Conservation (phyloP, 2,797 vertebrate genomes). For the Rhincodon typus region DNA sequence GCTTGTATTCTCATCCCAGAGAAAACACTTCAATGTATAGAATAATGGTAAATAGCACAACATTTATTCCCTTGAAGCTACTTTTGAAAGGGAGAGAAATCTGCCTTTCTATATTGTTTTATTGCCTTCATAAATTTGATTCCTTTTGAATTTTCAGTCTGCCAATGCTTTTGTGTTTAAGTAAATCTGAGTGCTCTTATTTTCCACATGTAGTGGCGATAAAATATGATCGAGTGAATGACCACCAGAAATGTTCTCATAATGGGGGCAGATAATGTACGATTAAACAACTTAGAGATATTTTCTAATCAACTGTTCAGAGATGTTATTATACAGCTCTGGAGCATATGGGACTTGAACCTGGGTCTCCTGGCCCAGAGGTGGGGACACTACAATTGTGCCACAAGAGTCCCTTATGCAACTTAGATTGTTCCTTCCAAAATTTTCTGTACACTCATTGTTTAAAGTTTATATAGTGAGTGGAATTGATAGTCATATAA, state of each 20-base stretch:
- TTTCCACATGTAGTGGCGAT: slow-evolving; percentile 4
- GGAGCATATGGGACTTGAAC: no score
- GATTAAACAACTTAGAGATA: not conserved
- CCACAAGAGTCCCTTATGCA: no score
- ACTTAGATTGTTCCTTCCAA: not conserved
- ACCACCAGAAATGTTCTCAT: not conserved
- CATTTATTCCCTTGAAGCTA: slow-evolving; percentile 19
- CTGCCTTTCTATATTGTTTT: not conserved
- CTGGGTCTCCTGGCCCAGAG: no score
- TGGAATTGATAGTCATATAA: not conserved
- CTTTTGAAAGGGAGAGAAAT: not conserved
- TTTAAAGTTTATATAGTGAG: not conserved
- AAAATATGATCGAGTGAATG: not conserved
- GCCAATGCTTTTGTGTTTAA: not conserved
- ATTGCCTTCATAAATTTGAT: not conserved
- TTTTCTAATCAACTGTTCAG: no score
- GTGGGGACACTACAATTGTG: no score
- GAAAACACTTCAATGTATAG: not conserved
- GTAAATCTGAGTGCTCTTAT: slow-evolving; percentile 3
- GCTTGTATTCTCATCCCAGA: not conserved
- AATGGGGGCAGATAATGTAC: not conserved
- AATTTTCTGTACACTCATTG: not conserved
- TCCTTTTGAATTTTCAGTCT: slow-evolving; percentile 18
- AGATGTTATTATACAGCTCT: no score
- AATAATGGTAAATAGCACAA: not conserved